Conservation (phyloP, 37 sponge, comb jelly and placozoan genomes). For the Lycopodina hypogea region DNA sequence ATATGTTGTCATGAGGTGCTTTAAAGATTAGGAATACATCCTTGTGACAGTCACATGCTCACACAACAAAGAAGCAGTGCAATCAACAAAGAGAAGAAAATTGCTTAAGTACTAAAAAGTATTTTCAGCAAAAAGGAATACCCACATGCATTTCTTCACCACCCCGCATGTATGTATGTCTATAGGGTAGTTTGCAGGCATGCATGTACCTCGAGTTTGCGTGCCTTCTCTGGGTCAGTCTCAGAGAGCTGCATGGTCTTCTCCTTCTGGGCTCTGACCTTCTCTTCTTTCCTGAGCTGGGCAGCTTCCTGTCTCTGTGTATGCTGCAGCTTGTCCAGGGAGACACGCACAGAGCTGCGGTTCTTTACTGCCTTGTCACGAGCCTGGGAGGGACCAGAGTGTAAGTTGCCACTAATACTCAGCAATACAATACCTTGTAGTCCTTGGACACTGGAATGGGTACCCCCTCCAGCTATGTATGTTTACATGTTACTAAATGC, state of each 20-base stretch:
- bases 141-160: no score
- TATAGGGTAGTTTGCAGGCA: no score
- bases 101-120: no score
- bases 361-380: constrained; percentile 63
- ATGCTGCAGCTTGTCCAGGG: constrained; percentile 60
- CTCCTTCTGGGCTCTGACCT: constrained; percentile 72
- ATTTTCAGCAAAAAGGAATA: no score
- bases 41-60: no score
- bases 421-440: neutral
- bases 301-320: constrained; percentile 85
- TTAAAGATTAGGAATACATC: no score
- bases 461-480: neutral
- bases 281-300: constrained; percentile 72
- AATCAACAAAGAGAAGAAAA: no score
- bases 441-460: neutral
- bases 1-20: no score
- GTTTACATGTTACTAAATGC: neutral
- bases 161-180: neutral
- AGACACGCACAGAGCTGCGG: constrained; percentile 38
- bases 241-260: constrained; percentile 56
- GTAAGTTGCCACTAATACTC: no score
- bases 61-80: no score
- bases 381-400: constrained; percentile 50
- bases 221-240: constrained; percentile 74
- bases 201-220: constrained; percentile 81